These are phyloP conservation scores for Pollachius pollachius DNA, from an alignment of 2,113 vertebrate species.

Conservation along the genomic window DNA sequence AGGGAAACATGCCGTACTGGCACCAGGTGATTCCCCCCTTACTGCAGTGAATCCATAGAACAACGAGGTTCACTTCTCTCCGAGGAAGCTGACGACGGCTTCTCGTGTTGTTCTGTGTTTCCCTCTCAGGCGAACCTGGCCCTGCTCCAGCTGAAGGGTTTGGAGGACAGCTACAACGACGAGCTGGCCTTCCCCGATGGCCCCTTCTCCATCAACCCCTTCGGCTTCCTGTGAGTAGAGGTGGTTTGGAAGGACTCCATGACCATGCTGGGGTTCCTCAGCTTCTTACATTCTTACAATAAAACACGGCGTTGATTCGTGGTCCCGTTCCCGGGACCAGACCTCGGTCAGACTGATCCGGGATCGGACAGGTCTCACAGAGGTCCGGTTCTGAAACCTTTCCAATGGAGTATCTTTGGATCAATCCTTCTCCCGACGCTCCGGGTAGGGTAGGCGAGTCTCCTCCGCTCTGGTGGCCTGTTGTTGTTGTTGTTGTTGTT, in stretches of 20 bases:
- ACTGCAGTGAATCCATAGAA: background rate
- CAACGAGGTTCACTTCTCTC: background rate
- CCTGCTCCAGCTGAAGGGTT: constrained; percentile 89
- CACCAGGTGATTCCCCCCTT: constrained; percentile 80
- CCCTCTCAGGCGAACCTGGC: constrained; percentile 79
- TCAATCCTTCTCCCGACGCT: too few species aligned
- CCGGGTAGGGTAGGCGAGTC: too few species aligned
- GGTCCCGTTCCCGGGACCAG: too few species aligned
- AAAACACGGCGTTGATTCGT: too few species aligned
- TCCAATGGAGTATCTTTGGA: too few species aligned
- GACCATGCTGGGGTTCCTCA: background rate
- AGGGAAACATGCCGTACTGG: constrained; percentile 79
- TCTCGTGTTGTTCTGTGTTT: background rate
- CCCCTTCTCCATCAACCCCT: constrained; percentile 77
- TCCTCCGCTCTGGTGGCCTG: too few species aligned
- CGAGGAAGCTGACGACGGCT: background rate
- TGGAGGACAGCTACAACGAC: constrained; percentile 87
- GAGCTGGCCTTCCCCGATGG: constrained; percentile 73
- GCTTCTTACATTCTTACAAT: too few species aligned
- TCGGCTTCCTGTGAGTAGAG: constrained; percentile 88
- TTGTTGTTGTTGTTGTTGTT: background rate
- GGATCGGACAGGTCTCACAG: too few species aligned
- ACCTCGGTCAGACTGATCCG: too few species aligned
- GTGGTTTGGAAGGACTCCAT: background rate
- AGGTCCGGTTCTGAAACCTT: too few species aligned